Evolutionary conservation across 1,140 invertebrate genomes (phyloP).

Genomic region (Heliconius congener): DNA sequence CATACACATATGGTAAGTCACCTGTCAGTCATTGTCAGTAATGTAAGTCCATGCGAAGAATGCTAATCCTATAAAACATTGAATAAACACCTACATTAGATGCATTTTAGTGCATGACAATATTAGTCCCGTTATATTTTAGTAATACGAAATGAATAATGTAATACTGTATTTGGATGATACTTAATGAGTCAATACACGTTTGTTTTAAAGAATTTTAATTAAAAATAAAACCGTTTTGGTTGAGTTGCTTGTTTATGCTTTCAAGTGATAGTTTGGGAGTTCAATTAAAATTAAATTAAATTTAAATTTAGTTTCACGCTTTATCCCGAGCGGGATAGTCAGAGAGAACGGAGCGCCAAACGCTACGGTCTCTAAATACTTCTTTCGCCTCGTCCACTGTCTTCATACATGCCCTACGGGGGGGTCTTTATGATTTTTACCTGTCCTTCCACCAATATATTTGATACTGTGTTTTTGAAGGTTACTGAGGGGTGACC

Average conservation of each 20-base stretch:
- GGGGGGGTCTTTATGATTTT: too few species aligned
- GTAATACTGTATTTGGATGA: background rate
- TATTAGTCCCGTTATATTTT: conserved; percentile 7
- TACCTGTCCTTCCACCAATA: too few species aligned
- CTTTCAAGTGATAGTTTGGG: background rate
- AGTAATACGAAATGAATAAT: conserved; percentile 4
- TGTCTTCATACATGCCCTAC: too few species aligned
- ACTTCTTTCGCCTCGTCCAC: too few species aligned
- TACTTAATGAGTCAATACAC: conserved; percentile 9
- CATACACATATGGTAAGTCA: conserved; percentile 21
- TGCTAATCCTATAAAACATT: background rate
- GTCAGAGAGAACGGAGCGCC: too few species aligned
- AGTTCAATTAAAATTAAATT: background rate
- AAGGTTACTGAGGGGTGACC: too few species aligned
- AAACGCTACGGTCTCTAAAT: too few species aligned
- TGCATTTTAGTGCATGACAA: conserved; percentile 18
- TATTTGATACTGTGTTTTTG: too few species aligned
- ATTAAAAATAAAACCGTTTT: background rate
- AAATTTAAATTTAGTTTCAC: too few species aligned
- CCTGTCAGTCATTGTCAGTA: conserved; percentile 13
- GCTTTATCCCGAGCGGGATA: too few species aligned
- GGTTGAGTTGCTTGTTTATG: background rate
- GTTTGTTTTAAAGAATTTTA: background rate
- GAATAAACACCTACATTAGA: conserved; percentile 5
- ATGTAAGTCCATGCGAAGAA: background rate